Evolutionary conservation across 1,140 invertebrate species (phyloP).

Genomic region (Cephus cinctus): DNA sequence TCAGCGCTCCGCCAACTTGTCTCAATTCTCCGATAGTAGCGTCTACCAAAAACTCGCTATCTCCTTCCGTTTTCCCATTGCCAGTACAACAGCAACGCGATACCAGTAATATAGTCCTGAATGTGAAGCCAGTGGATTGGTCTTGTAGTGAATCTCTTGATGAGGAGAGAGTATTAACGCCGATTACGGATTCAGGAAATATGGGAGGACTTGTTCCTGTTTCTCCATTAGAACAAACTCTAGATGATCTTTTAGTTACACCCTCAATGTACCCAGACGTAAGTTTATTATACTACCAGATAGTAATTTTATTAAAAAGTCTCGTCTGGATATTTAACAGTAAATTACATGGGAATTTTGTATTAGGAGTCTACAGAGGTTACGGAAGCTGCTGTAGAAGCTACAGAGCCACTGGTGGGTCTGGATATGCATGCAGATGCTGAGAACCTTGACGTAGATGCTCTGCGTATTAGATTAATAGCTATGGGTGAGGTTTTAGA

Average conservation of each 20-base stretch:
- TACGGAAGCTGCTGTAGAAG: constrained; percentile 47
- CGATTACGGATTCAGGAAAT: constrained; percentile 43
- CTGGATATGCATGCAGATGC: constrained; percentile 31
- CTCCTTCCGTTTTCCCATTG: constrained; percentile 29
- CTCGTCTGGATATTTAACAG: background rate
- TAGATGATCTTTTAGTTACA: constrained; percentile 45
- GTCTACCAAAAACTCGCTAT: constrained; percentile 32
- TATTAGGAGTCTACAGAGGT: constrained; percentile 37
- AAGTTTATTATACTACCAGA: constrained; percentile 17
- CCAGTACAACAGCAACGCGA: constrained; percentile 31
- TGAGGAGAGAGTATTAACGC: constrained; percentile 49
- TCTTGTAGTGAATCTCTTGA: constrained; percentile 37
- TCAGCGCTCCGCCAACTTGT: constrained; percentile 66
- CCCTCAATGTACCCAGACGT: constrained; percentile 46
- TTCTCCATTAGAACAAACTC: constrained; percentile 44
- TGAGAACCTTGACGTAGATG: constrained; percentile 40
- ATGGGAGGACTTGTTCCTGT: constrained; percentile 49
- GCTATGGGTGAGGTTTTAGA: constrained; percentile 47
- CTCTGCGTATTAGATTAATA: constrained; percentile 39
- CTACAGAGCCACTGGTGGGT: constrained; percentile 41
- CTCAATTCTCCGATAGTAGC: constrained; percentile 60
- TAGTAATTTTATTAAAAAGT: background rate
- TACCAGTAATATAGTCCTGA: constrained; percentile 20
- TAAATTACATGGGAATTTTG: background rate
- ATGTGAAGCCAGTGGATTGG: constrained; percentile 34